Evolutionary conservation across 2,888 invertebrate species (phyloP).

Genomic region (Charanyca ferruginea): DNA sequence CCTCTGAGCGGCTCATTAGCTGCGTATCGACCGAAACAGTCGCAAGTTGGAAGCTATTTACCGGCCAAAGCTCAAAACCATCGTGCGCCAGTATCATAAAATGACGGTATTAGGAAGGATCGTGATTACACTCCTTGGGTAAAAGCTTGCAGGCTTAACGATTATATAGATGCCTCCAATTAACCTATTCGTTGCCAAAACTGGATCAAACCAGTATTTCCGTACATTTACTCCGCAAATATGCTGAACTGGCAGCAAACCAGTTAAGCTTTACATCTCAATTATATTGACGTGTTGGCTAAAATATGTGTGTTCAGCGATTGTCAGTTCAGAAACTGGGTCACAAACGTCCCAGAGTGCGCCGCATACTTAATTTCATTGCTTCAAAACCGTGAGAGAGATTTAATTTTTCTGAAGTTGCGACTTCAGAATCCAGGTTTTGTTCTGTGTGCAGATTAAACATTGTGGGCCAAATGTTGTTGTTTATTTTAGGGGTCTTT

Average conservation of each 20-base stretch:
- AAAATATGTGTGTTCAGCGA: constrained; percentile 70
- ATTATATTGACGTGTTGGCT: constrained; percentile 56
- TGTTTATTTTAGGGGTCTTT: constrained; percentile 34
- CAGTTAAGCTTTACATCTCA: constrained; percentile 23
- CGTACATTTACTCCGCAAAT: too few relatives aligned
- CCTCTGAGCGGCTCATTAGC: constrained; percentile 46
- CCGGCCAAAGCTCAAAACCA: constrained; percentile 29
- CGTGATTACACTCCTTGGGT: neutral
- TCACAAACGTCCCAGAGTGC: constrained; percentile 62
- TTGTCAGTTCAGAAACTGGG: constrained; percentile 70
- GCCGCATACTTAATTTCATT: constrained; percentile 73
- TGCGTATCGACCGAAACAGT: constrained; percentile 49
- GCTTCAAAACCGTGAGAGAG: constrained; percentile 45
- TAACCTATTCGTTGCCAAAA: too few relatives aligned
- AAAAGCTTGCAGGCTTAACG: constrained; percentile 15
- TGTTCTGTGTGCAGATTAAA: constrained; percentile 33
- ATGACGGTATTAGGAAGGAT: constrained; percentile 4
- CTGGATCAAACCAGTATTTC: too few relatives aligned
- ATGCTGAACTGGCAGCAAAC: too few relatives aligned
- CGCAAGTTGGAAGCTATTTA: constrained; percentile 31
- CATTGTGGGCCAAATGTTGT: constrained; percentile 12
- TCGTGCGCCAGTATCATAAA: neutral
- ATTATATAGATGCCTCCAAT: constrained; percentile 26
- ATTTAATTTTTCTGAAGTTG: constrained; percentile 59
- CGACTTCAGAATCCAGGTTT: constrained; percentile 34